A percentile compares a stretch with the other conserved stretches of the same genome.
phyloP scores from a whole-genome alignment of 2,888 invertebrate genomes.

The Diogma glabrata region DNA sequence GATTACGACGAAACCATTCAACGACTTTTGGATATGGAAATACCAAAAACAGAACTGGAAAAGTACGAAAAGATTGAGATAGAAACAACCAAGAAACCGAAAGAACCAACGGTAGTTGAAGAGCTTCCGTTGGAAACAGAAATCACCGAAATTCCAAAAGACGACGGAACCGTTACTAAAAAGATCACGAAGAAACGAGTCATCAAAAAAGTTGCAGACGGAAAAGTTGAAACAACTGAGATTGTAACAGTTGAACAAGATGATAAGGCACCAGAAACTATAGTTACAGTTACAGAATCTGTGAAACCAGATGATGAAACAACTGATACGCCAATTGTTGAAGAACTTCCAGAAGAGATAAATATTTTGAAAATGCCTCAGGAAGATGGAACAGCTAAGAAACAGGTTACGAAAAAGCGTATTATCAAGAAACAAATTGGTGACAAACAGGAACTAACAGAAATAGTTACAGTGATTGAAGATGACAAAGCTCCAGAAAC shows the following conservation, averaged over 20 bases:
- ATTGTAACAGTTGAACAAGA: slow-evolving; percentile 34
- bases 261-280: slow-evolving; percentile 30
- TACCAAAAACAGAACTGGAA: slow-evolving; percentile 25
- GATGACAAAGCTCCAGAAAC: slow-evolving; percentile 30
- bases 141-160: slow-evolving; percentile 28
- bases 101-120: slow-evolving; percentile 20
- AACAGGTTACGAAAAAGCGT: slow-evolving; percentile 21
- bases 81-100: slow-evolving; percentile 23
- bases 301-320: slow-evolving; percentile 22
- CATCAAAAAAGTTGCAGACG: slow-evolving; percentile 29
- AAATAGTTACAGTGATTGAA: slow-evolving; percentile 31
- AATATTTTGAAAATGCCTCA: slow-evolving; percentile 26
- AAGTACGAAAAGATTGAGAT: slow-evolving; percentile 29
- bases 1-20: slow-evolving; percentile 24
- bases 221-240: slow-evolving; percentile 32
- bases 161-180: slow-evolving; percentile 28
- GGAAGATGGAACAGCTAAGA: slow-evolving; percentile 21
- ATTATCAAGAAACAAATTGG: slow-evolving; percentile 29
- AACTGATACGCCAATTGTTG: no score
- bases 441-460: slow-evolving; percentile 28
- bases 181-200: slow-evolving; percentile 27
- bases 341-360: slow-evolving; percentile 30
- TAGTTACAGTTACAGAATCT: slow-evolving; percentile 26
- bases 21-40: slow-evolving; percentile 25
- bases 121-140: slow-evolving; percentile 25